A percentile compares a stretch with the other conserved stretches of the same genome.
These are phyloP conservation scores for Eumacrocentrus americanus DNA, from an alignment of 2,888 invertebrate species.

Conservation along the genomic window DNA sequence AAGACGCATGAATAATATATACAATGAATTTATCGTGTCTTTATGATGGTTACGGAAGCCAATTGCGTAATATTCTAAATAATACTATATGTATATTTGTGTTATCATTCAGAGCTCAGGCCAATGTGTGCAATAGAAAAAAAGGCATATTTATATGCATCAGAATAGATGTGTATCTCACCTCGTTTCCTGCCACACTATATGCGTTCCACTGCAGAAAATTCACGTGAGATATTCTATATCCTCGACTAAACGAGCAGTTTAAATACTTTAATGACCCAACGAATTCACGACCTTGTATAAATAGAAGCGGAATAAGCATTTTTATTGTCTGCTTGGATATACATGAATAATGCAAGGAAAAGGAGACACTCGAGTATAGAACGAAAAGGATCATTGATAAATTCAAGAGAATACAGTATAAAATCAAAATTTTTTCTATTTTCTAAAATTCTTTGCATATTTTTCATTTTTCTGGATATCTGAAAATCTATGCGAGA, in stretches of 20 bases:
- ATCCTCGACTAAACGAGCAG: neutral
- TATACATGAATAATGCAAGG: neutral
- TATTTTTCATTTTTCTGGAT: neutral
- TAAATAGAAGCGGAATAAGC: too few species aligned
- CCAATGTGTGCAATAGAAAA: neutral
- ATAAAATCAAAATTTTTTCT: neutral
- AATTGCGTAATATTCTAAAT: constrained; percentile 25
- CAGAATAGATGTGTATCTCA: constrained; percentile 13
- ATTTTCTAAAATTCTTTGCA: neutral
- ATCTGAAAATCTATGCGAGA: too few species aligned
- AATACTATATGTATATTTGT: neutral
- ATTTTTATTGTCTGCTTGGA: too few species aligned
- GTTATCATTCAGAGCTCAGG: neutral
- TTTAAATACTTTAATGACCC: neutral
- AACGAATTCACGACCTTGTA: neutral
- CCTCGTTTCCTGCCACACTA: constrained; percentile 15
- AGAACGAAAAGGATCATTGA: too few species aligned
- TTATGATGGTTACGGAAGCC: constrained; percentile 20
- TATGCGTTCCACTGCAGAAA: neutral
- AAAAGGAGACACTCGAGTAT: too few species aligned
- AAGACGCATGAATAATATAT: constrained; percentile 10
- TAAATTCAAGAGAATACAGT: too few species aligned
- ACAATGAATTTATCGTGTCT: neutral
- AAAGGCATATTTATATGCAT: neutral
- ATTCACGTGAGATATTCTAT: constrained; percentile 10